phyloP scores from a whole-genome alignment of 1,140 invertebrate genomes.

The Meloidogyne hapla region DNA sequence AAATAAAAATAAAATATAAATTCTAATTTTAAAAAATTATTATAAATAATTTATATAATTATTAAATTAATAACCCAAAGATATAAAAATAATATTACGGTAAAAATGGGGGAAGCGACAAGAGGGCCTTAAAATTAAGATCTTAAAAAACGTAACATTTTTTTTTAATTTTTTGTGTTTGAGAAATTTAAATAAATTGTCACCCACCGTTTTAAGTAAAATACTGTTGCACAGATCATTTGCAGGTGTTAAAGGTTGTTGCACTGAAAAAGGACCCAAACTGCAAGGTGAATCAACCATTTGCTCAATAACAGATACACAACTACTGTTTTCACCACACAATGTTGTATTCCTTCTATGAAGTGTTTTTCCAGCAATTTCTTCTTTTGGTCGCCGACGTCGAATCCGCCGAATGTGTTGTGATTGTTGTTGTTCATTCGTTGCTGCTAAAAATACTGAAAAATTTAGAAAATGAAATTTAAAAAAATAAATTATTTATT shows the following conservation, averaged over 20 bases:
- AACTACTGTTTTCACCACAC: background rate
- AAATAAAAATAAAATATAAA: no score
- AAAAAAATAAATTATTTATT: no score
- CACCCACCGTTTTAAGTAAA: background rate
- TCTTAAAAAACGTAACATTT: no score
- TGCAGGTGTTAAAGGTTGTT: background rate
- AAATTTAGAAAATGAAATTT: background rate
- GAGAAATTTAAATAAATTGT: conserved; percentile 28
- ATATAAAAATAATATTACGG: no score
- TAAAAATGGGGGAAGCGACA: no score
- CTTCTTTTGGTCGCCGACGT: background rate
- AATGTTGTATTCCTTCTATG: conserved; percentile 5
- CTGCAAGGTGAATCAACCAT: background rate
- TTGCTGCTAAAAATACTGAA: background rate
- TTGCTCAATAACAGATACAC: background rate
- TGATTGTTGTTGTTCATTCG: background rate
- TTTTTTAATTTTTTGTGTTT: no score
- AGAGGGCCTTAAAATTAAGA: no score
- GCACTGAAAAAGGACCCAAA: background rate
- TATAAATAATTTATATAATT: no score
- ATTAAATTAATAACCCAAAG: no score
- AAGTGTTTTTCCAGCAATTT: background rate
- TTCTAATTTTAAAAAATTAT: no score
- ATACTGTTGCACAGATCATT: background rate
- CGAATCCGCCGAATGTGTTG: background rate